phyloP scores from a whole-genome alignment of 2,888 invertebrate species.

The Callyntrura guangdongensis region DNA sequence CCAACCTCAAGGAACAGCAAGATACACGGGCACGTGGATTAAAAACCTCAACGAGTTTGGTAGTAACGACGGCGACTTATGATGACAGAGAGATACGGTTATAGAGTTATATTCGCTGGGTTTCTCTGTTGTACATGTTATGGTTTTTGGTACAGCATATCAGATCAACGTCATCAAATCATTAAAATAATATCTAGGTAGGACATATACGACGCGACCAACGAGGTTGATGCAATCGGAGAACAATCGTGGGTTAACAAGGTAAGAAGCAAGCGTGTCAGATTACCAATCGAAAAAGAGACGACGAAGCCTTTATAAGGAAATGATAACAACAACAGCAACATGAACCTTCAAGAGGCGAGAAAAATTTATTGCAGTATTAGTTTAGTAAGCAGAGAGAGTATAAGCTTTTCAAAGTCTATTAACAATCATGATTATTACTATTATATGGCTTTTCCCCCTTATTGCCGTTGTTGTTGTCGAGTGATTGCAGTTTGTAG shows the following conservation, averaged over 20 bases:
- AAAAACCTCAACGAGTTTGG: background rate
- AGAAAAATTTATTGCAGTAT: conserved; percentile 20
- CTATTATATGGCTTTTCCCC: no score
- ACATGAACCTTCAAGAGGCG: background rate
- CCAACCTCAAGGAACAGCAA: background rate
- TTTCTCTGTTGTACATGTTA: no score
- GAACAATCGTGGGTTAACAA: background rate
- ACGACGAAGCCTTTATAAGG: conserved; percentile 41
- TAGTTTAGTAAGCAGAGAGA: background rate
- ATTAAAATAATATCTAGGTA: background rate
- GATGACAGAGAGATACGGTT: no score
- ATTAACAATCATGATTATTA: background rate
- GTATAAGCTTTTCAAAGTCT: background rate
- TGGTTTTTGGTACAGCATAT: background rate
- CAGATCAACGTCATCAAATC: background rate
- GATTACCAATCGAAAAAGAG: conserved; percentile 28
- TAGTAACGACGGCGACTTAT: no score
- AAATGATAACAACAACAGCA: background rate
- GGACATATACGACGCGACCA: background rate
- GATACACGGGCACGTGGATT: conserved; percentile 15
- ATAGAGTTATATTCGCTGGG: no score
- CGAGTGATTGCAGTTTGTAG: no score
- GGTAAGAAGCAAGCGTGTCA: conserved; percentile 52
- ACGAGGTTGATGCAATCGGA: background rate
- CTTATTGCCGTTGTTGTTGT: no score